A percentile compares a stretch with the other conserved stretches of the same genome.
phyloP scores from a whole-genome alignment of 92 coral and sea anemone species.

The Desmophyllum pertusum region DNA sequence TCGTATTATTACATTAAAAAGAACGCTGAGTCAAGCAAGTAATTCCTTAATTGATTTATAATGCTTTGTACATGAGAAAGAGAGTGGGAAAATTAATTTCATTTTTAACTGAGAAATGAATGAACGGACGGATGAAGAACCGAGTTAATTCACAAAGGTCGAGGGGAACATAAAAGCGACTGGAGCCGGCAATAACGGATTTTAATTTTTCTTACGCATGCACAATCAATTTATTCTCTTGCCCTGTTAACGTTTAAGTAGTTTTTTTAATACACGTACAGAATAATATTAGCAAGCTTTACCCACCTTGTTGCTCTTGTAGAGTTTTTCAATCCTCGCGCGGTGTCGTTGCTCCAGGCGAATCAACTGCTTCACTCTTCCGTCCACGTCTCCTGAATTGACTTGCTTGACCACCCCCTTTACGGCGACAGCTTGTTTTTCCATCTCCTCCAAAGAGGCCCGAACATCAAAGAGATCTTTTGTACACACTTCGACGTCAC shows the following conservation, averaged over 20 bases:
- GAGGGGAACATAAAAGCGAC: too few species aligned
- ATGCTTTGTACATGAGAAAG: neutral
- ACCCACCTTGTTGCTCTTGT: slow-evolving; percentile 13
- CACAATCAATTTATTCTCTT: too few species aligned
- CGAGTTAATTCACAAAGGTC: too few species aligned
- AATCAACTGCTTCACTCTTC: slow-evolving; percentile 40
- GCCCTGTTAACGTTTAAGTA: too few species aligned
- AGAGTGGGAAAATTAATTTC: too few species aligned
- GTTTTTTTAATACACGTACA: too few species aligned
- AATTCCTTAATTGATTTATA: neutral
- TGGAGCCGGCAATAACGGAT: too few species aligned
- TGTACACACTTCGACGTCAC: slow-evolving; percentile 31
- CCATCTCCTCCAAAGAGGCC: slow-evolving; percentile 57
- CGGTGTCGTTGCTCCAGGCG: slow-evolving; percentile 46
- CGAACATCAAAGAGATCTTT: slow-evolving; percentile 48
- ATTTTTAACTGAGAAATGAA: too few species aligned
- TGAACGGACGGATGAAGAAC: neutral
- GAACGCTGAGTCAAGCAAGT: neutral
- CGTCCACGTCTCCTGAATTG: neutral
- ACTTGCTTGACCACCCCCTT: slow-evolving; percentile 29
- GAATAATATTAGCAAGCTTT: neutral
- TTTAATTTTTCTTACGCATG: too few species aligned
- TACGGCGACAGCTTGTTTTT: slow-evolving; percentile 39
- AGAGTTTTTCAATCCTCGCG: slow-evolving; percentile 30
- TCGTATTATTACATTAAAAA: neutral